Evolutionary conservation across 2,888 invertebrate genomes (phyloP), one percentile per base, ranked within the genome.

Genomic region (Norana najaformis): DNA sequence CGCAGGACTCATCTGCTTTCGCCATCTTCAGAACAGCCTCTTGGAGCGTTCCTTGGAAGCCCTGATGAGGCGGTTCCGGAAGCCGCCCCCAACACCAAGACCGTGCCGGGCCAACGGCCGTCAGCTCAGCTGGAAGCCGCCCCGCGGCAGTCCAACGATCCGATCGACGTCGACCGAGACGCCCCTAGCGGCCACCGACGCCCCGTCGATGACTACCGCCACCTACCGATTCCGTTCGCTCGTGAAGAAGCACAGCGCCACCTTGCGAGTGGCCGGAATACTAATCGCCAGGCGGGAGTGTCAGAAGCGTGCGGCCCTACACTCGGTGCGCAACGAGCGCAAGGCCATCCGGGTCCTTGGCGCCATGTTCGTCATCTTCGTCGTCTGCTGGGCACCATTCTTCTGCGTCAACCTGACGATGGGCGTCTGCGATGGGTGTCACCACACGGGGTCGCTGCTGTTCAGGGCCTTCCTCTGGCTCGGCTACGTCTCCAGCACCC

Each of bases 331-430:
- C 11, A 96, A 98, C 90, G 98, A 99, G 94, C 98, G 98, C 94
- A 98, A 98, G 95, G 99, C 99, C 0, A 98, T 98, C 23, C 98
- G 98, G 95, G 92, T 95, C 14, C 93, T 95, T 11, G 94, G 94
- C 41, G 93, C 94, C 34, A 94, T 95, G 90, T 95, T 95, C 91
- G 93, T 93, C 69, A 94, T 94, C 83, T 95, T 95, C 91, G 93
- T 95, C 14, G 92, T 94, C 38, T 94, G 94, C 92, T 95, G 95
- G 94, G 94, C 94, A 13, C 95, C 95, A 36, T 95, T 95, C 92
- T 95, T 94, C 92, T 92, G 93, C 39, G 93, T 93, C n/a, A 95
- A 95, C 92, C 96, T 98, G 94, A 95, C 98, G 92, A 97, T 97
- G 30, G 97, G 97, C 0, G 96, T 98, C 18, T 98, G 98, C 83